Percentiles rank a stretch among this genome's conserved stretches.
These are phyloP conservation scores for Mesodorylaimus sp. DNA, from an alignment of 2,888 invertebrate genomes.

Conservation along the genomic window DNA sequence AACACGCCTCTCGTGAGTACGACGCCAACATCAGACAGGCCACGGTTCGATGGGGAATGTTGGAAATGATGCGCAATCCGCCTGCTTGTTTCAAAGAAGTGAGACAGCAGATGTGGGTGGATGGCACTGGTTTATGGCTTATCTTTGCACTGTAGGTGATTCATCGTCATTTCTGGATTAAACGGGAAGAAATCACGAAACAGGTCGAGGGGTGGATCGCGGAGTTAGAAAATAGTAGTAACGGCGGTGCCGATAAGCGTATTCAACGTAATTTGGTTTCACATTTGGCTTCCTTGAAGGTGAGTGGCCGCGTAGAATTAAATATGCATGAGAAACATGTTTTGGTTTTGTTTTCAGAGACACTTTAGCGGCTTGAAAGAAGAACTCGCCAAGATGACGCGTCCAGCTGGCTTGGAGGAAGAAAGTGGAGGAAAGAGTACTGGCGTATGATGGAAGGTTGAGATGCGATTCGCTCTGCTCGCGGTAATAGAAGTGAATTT, in stretches of 20 bases:
- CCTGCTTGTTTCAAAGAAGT: slow-evolving; percentile 78
- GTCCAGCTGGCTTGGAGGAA: slow-evolving; percentile 54
- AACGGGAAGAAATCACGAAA: slow-evolving; percentile 65
- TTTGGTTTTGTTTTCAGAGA: slow-evolving; percentile 39
- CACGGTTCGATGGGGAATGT: slow-evolving; percentile 85
- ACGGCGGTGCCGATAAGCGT: slow-evolving; percentile 1
- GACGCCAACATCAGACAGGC: slow-evolving; percentile 76
- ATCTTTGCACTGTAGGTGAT: slow-evolving; percentile 46
- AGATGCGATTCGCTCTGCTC: no score
- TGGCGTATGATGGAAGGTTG: no score
- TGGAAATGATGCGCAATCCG: slow-evolving; percentile 72
- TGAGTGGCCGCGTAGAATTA: slow-evolving; percentile 4
- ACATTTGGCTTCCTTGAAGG: slow-evolving; percentile 51
- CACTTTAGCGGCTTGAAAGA: slow-evolving; percentile 65
- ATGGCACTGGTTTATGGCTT: not conserved
- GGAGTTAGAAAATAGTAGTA: no score
- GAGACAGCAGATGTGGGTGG: slow-evolving; percentile 15
- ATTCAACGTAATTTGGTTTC: slow-evolving; percentile 35
- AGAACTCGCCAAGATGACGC: slow-evolving; percentile 60
- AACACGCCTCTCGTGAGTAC: slow-evolving; percentile 73
- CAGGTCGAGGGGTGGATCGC: slow-evolving; percentile 77
- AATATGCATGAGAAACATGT: slow-evolving; percentile 1
- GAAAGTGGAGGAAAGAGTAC: no score
- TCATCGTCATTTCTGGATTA: slow-evolving; percentile 80
- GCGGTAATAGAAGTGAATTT: no score